Percentiles rank a stretch among this genome's conserved stretches.
These are phyloP conservation scores for Acleris literana DNA, from an alignment of 2,888 invertebrate species.

Conservation along the genomic window DNA sequence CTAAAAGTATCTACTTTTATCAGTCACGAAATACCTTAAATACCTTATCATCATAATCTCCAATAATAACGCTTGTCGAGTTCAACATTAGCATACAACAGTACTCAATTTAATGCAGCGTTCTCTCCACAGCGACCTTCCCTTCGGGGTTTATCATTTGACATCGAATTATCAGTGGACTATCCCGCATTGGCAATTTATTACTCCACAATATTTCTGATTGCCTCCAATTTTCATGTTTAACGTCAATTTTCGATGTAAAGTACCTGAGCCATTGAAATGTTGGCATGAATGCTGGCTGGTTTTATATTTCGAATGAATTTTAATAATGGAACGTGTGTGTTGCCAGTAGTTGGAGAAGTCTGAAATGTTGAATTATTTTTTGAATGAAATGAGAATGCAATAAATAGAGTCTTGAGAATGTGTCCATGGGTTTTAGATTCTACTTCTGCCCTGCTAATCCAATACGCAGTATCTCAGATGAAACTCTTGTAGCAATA, in stretches of 20 bases:
- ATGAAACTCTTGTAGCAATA: too few species aligned
- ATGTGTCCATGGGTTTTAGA: too few species aligned
- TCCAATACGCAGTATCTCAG: too few species aligned
- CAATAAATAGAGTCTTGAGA: too few species aligned
- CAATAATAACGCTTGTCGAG: neutral
- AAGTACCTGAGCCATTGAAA: constrained; percentile 7
- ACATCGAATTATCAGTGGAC: constrained; percentile 26
- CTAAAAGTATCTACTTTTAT: too few species aligned
- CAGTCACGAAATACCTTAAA: too few species aligned
- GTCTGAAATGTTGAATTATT: neutral
- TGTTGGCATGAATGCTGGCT: constrained; percentile 6
- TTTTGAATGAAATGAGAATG: too few species aligned
- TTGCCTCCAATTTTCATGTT: constrained; percentile 23
- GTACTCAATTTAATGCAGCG: neutral
- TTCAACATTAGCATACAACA: neutral
- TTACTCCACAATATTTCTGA: constrained; percentile 14
- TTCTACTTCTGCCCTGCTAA: too few species aligned
- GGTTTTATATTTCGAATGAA: neutral
- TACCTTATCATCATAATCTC: neutral
- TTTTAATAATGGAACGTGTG: neutral
- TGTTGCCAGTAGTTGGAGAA: neutral
- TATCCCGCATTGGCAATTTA: constrained; percentile 18
- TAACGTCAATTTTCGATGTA: constrained; percentile 20
- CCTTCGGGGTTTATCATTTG: constrained; percentile 20
- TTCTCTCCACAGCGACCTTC: neutral